Conservation (phyloP, 2,888 invertebrate species). For the Galerucella nymphaeae region DNA sequence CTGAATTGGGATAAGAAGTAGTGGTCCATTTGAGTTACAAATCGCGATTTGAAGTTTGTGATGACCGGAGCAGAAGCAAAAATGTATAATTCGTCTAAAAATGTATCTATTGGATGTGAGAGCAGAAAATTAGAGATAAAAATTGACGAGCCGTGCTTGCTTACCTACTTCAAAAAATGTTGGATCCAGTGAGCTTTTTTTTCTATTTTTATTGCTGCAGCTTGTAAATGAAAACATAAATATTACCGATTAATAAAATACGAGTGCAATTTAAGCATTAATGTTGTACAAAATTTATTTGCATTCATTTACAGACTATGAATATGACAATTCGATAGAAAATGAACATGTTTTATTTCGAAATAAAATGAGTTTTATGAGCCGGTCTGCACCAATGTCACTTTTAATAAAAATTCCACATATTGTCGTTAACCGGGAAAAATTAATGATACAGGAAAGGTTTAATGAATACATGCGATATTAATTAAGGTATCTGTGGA, state of each 20-base stretch:
- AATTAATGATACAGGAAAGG: neutral
- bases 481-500: neutral
- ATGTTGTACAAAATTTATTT: constrained; percentile 49
- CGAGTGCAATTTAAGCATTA: constrained; percentile 24
- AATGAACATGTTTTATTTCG: constrained; percentile 48
- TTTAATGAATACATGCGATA: neutral
- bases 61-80: no score
- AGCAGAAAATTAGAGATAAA: no score
- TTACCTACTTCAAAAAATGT: no score
- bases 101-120: no score
- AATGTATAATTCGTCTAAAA: no score
- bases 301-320: constrained; percentile 49
- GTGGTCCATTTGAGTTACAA: no score
- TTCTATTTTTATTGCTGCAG: neutral
- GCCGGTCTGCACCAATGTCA: constrained; percentile 43
- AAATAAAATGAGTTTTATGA: constrained; percentile 51
- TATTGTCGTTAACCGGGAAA: constrained; percentile 9
- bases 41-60: no score
- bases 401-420: constrained; percentile 52
- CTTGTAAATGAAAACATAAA: constrained; percentile 13
- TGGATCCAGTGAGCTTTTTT: no score
- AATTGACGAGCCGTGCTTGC: no score
- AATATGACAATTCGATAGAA: constrained; percentile 48
- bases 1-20: no score
- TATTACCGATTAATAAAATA: constrained; percentile 19